Evolutionary conservation across 2,113 vertebrate species (phyloP).

Genomic region (Dendropsophus ebraccatus): DNA sequence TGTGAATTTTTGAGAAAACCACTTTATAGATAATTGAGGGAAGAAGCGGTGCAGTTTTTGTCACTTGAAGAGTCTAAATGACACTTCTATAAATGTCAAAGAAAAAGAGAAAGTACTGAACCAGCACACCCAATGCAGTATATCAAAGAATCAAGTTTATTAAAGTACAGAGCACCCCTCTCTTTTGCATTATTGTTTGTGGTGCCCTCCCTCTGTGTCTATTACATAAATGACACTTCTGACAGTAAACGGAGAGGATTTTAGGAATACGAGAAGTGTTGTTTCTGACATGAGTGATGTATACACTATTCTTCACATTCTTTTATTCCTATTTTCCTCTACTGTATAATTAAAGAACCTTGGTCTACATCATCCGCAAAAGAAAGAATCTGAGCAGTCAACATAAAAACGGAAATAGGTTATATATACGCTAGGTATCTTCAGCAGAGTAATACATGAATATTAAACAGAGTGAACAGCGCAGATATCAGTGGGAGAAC

Average conservation of each 20-base stretch:
- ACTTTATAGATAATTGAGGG: neutral
- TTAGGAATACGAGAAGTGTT: neutral
- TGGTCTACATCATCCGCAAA: neutral
- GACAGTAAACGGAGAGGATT: neutral
- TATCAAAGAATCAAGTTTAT: too few species aligned
- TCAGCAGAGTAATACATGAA: neutral
- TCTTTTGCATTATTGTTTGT: too few species aligned
- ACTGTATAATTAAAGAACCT: neutral
- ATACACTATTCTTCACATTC: neutral
- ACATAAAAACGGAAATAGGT: neutral
- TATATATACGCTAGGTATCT: neutral
- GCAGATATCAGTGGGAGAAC: neutral
- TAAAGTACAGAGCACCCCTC: too few species aligned
- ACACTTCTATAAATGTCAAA: too few species aligned
- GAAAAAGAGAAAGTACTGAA: too few species aligned
- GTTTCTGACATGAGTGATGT: neutral
- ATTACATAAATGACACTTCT: too few species aligned
- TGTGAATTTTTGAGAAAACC: neutral
- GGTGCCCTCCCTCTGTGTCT: too few species aligned
- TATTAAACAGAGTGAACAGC: neutral
- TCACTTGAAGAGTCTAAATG: neutral
- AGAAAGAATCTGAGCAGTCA: neutral
- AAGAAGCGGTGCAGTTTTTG: neutral
- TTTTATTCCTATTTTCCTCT: neutral
- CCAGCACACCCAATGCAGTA: too few species aligned